These are phyloP conservation scores for Chromis chromis DNA, from an alignment of 2,797 vertebrate species.

Conservation along the genomic window DNA sequence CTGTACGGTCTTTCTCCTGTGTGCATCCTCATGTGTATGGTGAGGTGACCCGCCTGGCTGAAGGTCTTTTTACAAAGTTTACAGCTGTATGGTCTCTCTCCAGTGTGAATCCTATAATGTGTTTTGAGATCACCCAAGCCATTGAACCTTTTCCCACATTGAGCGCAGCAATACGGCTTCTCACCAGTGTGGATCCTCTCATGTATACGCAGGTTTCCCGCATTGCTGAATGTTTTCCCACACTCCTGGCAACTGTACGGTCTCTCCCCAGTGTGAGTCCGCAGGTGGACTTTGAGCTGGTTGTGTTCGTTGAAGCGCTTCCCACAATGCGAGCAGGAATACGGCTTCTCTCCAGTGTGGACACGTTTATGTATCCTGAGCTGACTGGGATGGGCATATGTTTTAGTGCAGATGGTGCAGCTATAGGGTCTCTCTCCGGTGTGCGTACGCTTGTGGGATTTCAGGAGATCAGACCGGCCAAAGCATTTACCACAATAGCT, in stretches of 20 bases:
- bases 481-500: conserved; percentile 85
- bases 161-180: conserved; percentile 82
- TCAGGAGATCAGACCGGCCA: conserved; percentile 82
- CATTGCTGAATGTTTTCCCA: conserved; percentile 81
- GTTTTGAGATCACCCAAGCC: conserved; percentile 84
- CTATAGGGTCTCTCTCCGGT: conserved; percentile 86
- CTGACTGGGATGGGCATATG: conserved; percentile 81
- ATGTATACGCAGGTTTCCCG: conserved; percentile 82
- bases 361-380: conserved; percentile 85
- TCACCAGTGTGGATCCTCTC: conserved; percentile 84
- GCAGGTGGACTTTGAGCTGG: conserved; percentile 84
- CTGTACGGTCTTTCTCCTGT: conserved; percentile 83
- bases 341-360: conserved; percentile 89
- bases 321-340: conserved; percentile 78
- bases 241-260: conserved; percentile 83
- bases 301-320: conserved; percentile 84
- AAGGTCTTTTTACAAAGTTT: conserved; percentile 85
- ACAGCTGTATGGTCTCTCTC: conserved; percentile 84
- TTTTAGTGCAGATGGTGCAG: conserved; percentile 85
- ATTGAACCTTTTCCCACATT: conserved; percentile 84
- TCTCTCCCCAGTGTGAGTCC: conserved; percentile 84
- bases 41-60: conserved; percentile 85
- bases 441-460: conserved; percentile 85
- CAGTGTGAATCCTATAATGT: conserved; percentile 83
- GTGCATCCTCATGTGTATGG: conserved; percentile 86